Conservation (phyloP, 2,113 vertebrate species). For the Gulo gulo region DNA sequence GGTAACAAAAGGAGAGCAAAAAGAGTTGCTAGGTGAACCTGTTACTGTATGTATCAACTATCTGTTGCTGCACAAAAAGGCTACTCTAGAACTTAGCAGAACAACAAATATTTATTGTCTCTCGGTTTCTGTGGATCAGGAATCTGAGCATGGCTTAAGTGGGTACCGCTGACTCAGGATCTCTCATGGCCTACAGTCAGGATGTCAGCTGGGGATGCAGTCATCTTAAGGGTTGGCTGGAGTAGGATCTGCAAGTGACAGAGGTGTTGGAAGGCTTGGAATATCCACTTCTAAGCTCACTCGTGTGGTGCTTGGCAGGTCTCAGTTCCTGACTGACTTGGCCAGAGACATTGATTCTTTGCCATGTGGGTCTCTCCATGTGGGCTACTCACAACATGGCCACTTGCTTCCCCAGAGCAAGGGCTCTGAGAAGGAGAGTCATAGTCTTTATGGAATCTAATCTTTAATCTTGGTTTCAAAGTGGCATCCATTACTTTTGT, state of each 20-base stretch:
- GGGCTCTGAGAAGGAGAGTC: not conserved
- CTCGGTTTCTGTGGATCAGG: not conserved
- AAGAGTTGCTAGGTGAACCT: not conserved
- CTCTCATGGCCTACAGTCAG: not conserved
- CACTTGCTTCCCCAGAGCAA: not conserved
- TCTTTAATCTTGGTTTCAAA: not conserved
- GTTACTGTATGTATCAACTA: not conserved
- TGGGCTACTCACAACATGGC: not conserved
- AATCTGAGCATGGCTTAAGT: not conserved
- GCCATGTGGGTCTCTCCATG: not conserved
- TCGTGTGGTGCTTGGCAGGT: not conserved
- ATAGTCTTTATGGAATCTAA: not conserved
- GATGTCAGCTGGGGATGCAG: not conserved
- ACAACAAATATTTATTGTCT: not conserved
- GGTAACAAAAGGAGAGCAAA: not conserved
- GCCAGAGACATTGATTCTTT: not conserved
- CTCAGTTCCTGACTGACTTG: not conserved
- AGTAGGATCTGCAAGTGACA: not conserved
- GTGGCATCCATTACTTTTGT: not conserved
- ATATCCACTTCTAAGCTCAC: not conserved
- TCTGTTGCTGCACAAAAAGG: not conserved
- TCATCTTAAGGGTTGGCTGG: not conserved
- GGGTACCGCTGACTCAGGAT: not conserved
- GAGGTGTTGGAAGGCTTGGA: not conserved
- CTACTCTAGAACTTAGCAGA: not conserved